Percentiles rank a stretch among this genome's conserved stretches.
Conservation (phyloP, 2,113 vertebrate species). For the Larimichthys polyactis region DNA sequence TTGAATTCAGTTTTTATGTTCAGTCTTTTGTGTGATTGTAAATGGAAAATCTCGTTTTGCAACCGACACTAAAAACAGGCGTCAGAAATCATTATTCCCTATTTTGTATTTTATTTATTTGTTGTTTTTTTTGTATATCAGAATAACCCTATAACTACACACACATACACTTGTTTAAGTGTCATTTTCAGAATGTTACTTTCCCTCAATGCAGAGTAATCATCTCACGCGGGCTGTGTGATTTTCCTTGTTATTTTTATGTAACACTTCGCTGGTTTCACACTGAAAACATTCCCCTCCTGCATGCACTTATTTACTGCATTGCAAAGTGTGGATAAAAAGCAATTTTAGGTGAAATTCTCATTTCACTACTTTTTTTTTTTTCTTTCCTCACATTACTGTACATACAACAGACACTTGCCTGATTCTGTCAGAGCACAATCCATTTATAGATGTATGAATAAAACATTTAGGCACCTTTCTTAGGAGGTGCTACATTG, state of each 20-base stretch:
- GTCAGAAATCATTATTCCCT: background rate
- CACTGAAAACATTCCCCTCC: slow-evolving; percentile 33
- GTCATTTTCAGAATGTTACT: background rate
- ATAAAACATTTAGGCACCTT: slow-evolving; percentile 82
- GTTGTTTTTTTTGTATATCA: no score
- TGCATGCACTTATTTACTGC: slow-evolving; percentile 18
- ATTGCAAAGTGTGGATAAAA: slow-evolving; percentile 29
- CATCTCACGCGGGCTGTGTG: slow-evolving; percentile 13
- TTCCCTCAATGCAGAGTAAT: slow-evolving; percentile 9
- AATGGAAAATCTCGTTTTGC: background rate
- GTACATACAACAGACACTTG: slow-evolving; percentile 62
- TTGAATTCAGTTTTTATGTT: background rate
- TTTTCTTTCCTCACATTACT: slow-evolving; percentile 30
- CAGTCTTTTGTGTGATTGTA: background rate
- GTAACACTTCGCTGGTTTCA: slow-evolving; percentile 44
- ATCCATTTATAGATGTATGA: slow-evolving; percentile 82
- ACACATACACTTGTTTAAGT: background rate
- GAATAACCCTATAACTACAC: background rate
- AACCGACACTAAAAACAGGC: background rate
- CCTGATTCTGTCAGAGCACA: slow-evolving; percentile 81
- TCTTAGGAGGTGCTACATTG: slow-evolving; percentile 56
- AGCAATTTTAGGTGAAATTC: slow-evolving; percentile 42
- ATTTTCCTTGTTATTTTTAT: slow-evolving; percentile 42
- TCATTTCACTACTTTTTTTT: background rate
- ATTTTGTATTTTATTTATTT: no score